These are phyloP conservation scores for Troides helena DNA, from an alignment of 2,888 invertebrate genomes.

Conservation along the genomic window DNA sequence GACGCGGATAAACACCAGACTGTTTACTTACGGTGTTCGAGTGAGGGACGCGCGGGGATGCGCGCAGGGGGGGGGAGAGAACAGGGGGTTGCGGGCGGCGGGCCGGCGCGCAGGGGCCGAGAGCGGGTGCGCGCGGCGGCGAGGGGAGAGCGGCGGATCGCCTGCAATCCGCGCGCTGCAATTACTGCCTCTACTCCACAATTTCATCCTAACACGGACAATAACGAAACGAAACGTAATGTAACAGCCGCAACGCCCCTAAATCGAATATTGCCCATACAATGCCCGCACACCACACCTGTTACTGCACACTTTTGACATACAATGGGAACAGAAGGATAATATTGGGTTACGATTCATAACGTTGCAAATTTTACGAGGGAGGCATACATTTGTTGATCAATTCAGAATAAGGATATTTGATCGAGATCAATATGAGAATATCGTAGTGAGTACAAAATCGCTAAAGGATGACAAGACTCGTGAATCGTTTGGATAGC, in stretches of 20 bases:
- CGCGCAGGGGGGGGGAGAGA: constrained; percentile 61
- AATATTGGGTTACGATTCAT: background rate
- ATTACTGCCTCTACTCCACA: constrained; percentile 71
- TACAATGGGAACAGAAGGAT: background rate
- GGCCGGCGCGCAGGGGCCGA: constrained; percentile 48
- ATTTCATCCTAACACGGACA: constrained; percentile 61
- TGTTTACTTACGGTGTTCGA: constrained; percentile 80
- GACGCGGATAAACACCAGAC: constrained; percentile 81
- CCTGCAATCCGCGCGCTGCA: constrained; percentile 79
- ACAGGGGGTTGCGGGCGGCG: constrained; percentile 71
- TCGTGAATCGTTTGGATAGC: constrained; percentile 23
- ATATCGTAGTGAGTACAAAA: constrained; percentile 6
- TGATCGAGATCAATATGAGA: background rate
- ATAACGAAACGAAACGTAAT: constrained; percentile 39
- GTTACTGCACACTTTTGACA: background rate
- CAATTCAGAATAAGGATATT: too few species aligned
- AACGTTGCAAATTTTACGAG: background rate
- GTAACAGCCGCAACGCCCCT: constrained; percentile 13
- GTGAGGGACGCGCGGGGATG: constrained; percentile 57
- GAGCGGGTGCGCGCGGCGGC: constrained; percentile 57
- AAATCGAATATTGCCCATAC: constrained; percentile 8
- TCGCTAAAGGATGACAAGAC: background rate
- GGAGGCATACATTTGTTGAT: background rate
- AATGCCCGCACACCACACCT: constrained; percentile 12
- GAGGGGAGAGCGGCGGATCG: constrained; percentile 65